Evolutionary conservation across 2,797 vertebrate species (phyloP), one percentile per base, ranked within the genome.

Genomic region (Paguma larvata): DNA sequence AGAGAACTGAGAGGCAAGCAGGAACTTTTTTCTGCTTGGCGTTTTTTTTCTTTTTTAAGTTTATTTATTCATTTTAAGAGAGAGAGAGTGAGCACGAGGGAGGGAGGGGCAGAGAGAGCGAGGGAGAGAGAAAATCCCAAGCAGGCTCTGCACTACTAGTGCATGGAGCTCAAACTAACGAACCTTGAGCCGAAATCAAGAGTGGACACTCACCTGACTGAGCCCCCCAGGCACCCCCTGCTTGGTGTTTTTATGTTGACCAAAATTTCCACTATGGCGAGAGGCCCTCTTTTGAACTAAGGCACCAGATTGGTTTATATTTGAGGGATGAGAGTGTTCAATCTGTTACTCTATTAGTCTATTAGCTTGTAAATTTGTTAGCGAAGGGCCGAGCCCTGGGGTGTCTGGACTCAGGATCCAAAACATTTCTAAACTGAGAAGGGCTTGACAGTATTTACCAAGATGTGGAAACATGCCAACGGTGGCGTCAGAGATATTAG

Each of bases 341-440:
- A 1, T 85, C 23, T 96, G 3, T 95, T 77, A 51, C 30, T 96
- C 15, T 41, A 51, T 75, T 75, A 75, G 38, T 67, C 59, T 80
- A 2, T 73, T 51, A 32, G 83, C 44, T 32, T 59, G 5, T 79
- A 63, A 56, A 88, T 86, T 44, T 84, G 23, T 77, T 79, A 94
- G 32, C 72, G 44, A 85, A 91, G 72, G 15, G 32, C 53, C 91
- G 32, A 87, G 11, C 25, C 30, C 63, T 73, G 18, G 51, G 7
- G 21, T 34, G 8, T 62, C 48, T 23, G 46, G 32, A 41, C 41
- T 84, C 30, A 44, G 25, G 34, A 90, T 10, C 23, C 5, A 46
- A 72, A 90, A 53, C 73, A 12, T 87, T 97, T 94, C 63, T 94
- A 51, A 46, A 53, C 48, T 11, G 27, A 48, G 4, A 89, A 44